Evolutionary conservation across 2,113 vertebrate species (phyloP), one percentile per base, ranked within the genome.

Genomic region (Calcarius ornatus): DNA sequence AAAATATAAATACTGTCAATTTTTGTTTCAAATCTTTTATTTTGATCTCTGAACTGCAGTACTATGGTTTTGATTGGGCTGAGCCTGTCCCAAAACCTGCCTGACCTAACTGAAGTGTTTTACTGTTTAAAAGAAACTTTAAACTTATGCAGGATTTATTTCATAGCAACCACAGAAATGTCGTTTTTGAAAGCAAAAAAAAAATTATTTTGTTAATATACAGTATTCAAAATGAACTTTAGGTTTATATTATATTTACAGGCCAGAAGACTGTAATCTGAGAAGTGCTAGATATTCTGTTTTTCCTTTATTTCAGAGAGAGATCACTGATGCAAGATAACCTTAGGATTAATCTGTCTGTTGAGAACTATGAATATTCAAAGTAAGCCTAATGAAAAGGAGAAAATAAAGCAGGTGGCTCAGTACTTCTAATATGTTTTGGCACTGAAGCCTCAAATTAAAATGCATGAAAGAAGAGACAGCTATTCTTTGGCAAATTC

Each of bases 311-410:
- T 53, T 94, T 90, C 51, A 77, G 53, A 81, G 31, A 69, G 24
- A 81, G 20, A 81, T 81, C 50, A 50, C 1, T 73, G 42, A 90
- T 79, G 61, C 35, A 75, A 48, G 61, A 51, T 92, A 56, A 54
- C 51, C 43, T 27, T 38, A 60, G 57, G 43, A 75, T 85, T 92
- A 87, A 68, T 81, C 61, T 75, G 35, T 48, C 53, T 70, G 38
- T 78, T 92, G 82, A 88, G 70, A 82, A 51, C 14, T 75, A 90
- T 85, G 81, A 94, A 81, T 93, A 93, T 92, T 96, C 85, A 92
- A 27, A 48, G 40, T 64, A 79, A 90, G n/a, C 43, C 30, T 91
- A 81, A 90, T 48, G 48, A 83, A 85, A 92, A 93, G 65, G 42
- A 81, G 77, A 93, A 90, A 93, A 88, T 87, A 85, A 90, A 87